These are phyloP conservation scores for Odontocolon sp. DNA, from an alignment of 2,888 invertebrate species.

Conservation along the genomic window DNA sequence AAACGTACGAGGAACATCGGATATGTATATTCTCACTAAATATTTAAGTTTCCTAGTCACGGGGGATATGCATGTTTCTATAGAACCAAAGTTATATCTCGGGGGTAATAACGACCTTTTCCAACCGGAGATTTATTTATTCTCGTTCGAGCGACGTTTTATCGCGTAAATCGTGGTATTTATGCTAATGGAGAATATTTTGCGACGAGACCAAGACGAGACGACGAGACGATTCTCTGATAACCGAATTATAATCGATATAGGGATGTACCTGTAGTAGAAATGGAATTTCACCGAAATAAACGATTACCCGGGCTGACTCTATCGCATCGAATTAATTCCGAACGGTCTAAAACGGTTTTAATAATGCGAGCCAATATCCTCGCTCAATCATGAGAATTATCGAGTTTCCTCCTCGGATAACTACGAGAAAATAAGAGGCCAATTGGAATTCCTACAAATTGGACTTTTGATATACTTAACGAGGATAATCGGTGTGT, in stretches of 20 bases:
- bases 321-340: conserved; percentile 35
- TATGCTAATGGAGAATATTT: too few species aligned
- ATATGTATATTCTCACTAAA: conserved; percentile 35
- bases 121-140: background rate
- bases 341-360: conserved; percentile 4
- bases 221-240: conserved; percentile 43
- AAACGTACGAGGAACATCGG: conserved; percentile 27
- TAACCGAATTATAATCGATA: conserved; percentile 55
- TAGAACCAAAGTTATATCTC: conserved; percentile 53
- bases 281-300: too few species aligned
- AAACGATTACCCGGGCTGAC: background rate
- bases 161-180: too few species aligned
- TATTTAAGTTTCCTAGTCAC: conserved; percentile 55
- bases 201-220: conserved; percentile 9
- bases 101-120: conserved; percentile 18
- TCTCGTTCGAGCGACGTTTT: conserved; percentile 4
- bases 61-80: conserved; percentile 37
- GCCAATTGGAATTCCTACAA: too few species aligned
- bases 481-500: too few species aligned
- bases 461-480: too few species aligned
- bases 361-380: too few species aligned
- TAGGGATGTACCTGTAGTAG: conserved; percentile 22
- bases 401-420: too few species aligned
- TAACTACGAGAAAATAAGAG: too few species aligned
- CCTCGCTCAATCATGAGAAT: too few species aligned